Percentiles rank a stretch among this genome's conserved stretches.
Evolutionary conservation across 1,140 invertebrate species (phyloP).

Genomic region (Maconellicoccus hirsutus): DNA sequence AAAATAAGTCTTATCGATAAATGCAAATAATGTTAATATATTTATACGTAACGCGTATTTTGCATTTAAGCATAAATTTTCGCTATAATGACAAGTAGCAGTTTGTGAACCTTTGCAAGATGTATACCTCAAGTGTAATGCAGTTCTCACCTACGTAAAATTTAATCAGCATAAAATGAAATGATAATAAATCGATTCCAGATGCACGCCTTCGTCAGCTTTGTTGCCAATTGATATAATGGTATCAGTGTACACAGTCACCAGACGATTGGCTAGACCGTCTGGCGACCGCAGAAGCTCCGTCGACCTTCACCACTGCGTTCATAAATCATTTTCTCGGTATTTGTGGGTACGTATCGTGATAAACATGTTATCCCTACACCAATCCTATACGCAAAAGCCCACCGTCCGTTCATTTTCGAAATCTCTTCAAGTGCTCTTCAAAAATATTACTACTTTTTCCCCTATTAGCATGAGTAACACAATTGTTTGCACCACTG

Average conservation of each 20-base stretch:
- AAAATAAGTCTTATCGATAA: conserved; percentile 20
- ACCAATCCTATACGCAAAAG: too few relatives aligned
- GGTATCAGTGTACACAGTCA: conserved; percentile 13
- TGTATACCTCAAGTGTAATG: background rate
- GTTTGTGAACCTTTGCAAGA: conserved; percentile 13
- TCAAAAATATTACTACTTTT: too few relatives aligned
- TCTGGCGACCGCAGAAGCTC: conserved; percentile 16
- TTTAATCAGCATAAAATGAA: conserved; percentile 20
- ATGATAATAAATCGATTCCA: conserved; percentile 19
- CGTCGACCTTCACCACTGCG: background rate
- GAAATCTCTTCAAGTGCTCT: too few relatives aligned
- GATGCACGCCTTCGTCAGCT: conserved; percentile 16
- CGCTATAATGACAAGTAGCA: conserved; percentile 18
- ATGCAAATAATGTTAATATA: conserved; percentile 20
- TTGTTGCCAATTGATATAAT: conserved; percentile 21
- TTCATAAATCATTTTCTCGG: conserved; percentile 21
- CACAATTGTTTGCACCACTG: too few relatives aligned
- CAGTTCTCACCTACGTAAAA: conserved; percentile 20
- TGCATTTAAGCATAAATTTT: conserved; percentile 19
- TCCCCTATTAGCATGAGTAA: too few relatives aligned
- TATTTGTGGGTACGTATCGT: background rate
- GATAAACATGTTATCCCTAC: background rate
- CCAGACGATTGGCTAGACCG: conserved; percentile 16
- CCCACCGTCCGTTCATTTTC: too few relatives aligned
- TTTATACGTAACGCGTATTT: conserved; percentile 15